Base-by-base conservation (phyloP, 1,140 invertebrate species). In the Plutomurus gul region DNA sequence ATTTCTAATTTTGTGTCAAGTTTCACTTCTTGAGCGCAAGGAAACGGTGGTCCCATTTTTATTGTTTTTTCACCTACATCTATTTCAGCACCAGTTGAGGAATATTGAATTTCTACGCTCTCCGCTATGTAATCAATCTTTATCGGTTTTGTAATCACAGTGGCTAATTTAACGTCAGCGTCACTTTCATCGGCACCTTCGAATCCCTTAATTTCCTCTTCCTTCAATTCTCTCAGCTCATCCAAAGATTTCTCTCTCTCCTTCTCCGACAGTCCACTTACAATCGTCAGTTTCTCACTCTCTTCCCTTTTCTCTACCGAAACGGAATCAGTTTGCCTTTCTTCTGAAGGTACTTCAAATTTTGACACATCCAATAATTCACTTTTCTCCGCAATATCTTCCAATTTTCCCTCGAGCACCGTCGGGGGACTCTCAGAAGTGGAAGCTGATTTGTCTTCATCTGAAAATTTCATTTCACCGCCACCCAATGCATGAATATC, bases 401-500 rank as follows among this genome's bases (percentile, higher is more conserved):
- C 39, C n/a, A 72, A 43, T 43, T 91, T 89, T 84, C 90, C 84
- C 89, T 89, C 73, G 16, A 77, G 22, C 1, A 77, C 72, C 2
- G 73, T 75, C 5, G 80, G 49, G 18, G 79, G 76, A 51, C 79
- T 74, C 36, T 77, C 76, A 3, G 72, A 51, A 18, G 76, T 65
- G 6, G 74, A 72, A 25, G 77, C 47, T 25, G 40, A 46, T 60
- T 79, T 70, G 33, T 75, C 77, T 22, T 75, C 73, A 18, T 75
- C 73, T 7, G 46, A 40, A 22, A 72, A 72, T 22, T 72, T 72
- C 6, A 43, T 16, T 39, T 72, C 70, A 10, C 18, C 16, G 2
- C 71, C 43, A 2, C 71, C 37, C 7, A 65, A n/a, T 18, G 20
- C 36, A 18, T 56, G 47, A 22, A 65, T 37, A 11, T 56, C 76